A percentile compares a stretch with the other conserved stretches of the same genome.
Evolutionary conservation across 2,797 vertebrate genomes (phyloP).

Genomic region (Amblyopsis hoosieri): DNA sequence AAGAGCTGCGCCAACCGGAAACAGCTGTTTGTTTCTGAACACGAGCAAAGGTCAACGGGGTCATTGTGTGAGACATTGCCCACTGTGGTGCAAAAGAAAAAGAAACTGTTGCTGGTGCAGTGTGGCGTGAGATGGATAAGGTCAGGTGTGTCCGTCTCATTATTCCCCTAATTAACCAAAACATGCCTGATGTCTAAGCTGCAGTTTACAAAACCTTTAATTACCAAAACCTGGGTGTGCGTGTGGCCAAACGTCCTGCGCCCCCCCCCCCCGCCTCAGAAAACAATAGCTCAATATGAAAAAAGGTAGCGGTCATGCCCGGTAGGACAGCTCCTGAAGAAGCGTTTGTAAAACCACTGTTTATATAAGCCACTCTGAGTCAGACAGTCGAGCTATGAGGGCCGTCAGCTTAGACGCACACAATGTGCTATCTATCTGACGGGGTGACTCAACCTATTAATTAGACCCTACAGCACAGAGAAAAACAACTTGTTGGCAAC

Average conservation of each 20-base stretch:
- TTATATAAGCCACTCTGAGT: background rate
- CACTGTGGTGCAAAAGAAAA: background rate
- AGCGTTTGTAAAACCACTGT: constrained; percentile 5
- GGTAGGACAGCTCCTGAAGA: background rate
- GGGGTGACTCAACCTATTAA: constrained; percentile 12
- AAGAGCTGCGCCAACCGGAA: background rate
- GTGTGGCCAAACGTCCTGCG: constrained; percentile 27
- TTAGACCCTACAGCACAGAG: constrained; percentile 1
- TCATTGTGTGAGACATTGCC: constrained; percentile 14
- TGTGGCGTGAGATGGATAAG: too few relatives aligned
- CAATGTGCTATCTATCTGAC: constrained; percentile 26
- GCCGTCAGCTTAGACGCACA: background rate
- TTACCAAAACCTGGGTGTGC: background rate
- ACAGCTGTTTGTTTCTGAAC: constrained; percentile 12
- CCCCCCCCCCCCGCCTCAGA: background rate
- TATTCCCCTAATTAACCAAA: background rate
- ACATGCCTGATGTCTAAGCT: too few relatives aligned
- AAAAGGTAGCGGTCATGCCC: background rate
- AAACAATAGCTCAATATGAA: constrained; percentile 1
- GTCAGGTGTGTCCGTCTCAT: background rate
- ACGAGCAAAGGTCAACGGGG: constrained; percentile 17
- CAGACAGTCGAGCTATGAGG: background rate
- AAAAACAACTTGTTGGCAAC: constrained; percentile 37
- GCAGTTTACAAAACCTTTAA: background rate
- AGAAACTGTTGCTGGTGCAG: background rate